Evolutionary conservation across 2,888 invertebrate species (phyloP).

Genomic region (Parapristionchus giblindavisi): DNA sequence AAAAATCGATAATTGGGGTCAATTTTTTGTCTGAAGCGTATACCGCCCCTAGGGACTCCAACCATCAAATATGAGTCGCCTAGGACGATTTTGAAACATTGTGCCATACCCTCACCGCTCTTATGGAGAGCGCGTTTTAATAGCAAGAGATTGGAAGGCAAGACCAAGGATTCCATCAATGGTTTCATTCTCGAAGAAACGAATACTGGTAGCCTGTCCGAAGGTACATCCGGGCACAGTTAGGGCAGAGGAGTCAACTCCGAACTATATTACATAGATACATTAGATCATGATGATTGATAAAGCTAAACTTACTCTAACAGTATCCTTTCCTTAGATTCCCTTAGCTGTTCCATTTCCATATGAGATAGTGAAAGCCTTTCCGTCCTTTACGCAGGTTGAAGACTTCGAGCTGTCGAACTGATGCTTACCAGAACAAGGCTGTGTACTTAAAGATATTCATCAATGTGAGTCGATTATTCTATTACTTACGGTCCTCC

Average conservation of each 20-base stretch:
- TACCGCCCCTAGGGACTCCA: too few relatives aligned
- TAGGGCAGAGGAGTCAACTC: slow-evolving; percentile 44
- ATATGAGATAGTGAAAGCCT: slow-evolving; percentile 88
- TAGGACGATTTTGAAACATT: too few relatives aligned
- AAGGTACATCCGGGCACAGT: slow-evolving; percentile 55
- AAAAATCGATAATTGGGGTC: too few relatives aligned
- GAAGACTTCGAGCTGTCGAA: slow-evolving; percentile 87
- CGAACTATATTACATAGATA: slow-evolving; percentile 53
- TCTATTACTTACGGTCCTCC: too few relatives aligned
- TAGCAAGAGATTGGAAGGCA: too few relatives aligned
- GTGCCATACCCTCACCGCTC: too few relatives aligned
- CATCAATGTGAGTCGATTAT: too few relatives aligned
- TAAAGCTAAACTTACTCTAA: slow-evolving; percentile 79
- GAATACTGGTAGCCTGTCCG: slow-evolving; percentile 56
- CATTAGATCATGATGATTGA: too few relatives aligned
- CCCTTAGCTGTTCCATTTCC: slow-evolving; percentile 90
- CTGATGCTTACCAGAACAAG: slow-evolving; percentile 75
- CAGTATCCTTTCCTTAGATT: slow-evolving; percentile 87
- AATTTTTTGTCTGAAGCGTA: too few relatives aligned
- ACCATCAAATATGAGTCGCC: too few relatives aligned
- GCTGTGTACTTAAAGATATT: too few relatives aligned
- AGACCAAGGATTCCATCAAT: slow-evolving; percentile 61
- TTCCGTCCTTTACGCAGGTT: slow-evolving; percentile 86
- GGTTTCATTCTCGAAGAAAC: slow-evolving; percentile 51
- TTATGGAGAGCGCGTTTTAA: too few relatives aligned